phyloP scores from a whole-genome alignment of 2,797 vertebrate genomes.

The Parauchenoglanis ngamensis region DNA sequence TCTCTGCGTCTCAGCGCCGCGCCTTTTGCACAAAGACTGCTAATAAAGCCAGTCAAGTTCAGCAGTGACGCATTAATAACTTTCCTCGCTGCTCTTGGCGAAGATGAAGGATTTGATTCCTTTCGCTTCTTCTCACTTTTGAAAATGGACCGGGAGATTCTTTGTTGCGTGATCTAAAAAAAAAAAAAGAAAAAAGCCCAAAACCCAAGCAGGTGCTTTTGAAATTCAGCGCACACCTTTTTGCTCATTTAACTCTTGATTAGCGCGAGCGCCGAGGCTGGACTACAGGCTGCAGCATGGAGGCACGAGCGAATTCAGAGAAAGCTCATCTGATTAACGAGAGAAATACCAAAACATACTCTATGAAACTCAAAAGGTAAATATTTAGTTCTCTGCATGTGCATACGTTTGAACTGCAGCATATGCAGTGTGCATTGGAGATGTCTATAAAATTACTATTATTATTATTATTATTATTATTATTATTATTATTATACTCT shows the following conservation, averaged over 20 bases:
- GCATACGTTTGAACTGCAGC: too few species aligned
- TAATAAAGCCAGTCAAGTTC: not conserved
- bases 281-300: not conserved
- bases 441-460: not conserved
- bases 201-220: not conserved
- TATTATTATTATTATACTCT: not conserved
- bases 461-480: not conserved
- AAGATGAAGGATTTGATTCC: constrained; percentile 32
- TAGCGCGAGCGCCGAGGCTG: not conserved
- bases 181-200: not conserved
- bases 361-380: constrained; percentile 8
- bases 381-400: not conserved
- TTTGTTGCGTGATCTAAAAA: constrained; percentile 54
- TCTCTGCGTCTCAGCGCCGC: constrained; percentile 20
- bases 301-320: not conserved
- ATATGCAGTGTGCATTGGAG: not conserved
- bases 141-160: constrained; percentile 56
- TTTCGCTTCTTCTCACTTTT: constrained; percentile 17
- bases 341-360: constrained; percentile 3
- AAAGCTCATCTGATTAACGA: constrained; percentile 25
- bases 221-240: not conserved
- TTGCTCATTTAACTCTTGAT: not conserved
- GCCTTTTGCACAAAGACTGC: not conserved
- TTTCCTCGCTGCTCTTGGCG: constrained; percentile 1
- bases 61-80: constrained; percentile 10